Percentiles rank a stretch among this genome's conserved stretches.
Evolutionary conservation across 2,113 vertebrate genomes (phyloP).

Genomic region (Stictonetta naevosa): DNA sequence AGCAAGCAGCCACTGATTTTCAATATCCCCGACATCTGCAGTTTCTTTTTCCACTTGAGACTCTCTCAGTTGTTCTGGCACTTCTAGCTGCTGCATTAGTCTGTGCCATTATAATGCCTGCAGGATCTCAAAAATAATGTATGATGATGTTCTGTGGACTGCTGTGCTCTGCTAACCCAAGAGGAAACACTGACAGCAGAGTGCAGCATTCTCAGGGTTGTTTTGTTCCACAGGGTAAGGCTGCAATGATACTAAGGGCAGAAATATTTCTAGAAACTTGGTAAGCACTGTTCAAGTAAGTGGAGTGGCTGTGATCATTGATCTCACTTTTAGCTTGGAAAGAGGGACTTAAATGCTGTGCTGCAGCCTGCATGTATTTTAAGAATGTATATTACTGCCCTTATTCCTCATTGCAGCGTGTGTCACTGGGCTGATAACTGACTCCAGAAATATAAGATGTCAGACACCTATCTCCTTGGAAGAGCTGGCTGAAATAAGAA

Average conservation of each 20-base stretch:
- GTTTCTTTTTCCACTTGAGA: slow-evolving; percentile 55
- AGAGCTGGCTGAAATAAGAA: not conserved
- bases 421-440: not conserved
- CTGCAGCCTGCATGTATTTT: not conserved
- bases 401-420: not conserved
- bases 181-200: slow-evolving; percentile 20
- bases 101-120: slow-evolving; percentile 37
- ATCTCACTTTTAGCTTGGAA: not conserved
- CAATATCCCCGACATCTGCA: not conserved
- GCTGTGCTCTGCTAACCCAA: slow-evolving; percentile 26
- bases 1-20: slow-evolving; percentile 15
- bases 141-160: slow-evolving; percentile 32
- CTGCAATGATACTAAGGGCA: not conserved
- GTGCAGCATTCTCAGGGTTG: not conserved
- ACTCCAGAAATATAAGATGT: not conserved
- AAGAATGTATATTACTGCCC: not conserved
- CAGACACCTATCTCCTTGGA: not conserved
- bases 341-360: not conserved
- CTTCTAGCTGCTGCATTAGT: slow-evolving; percentile 54
- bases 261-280: slow-evolving; percentile 20
- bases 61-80: not conserved
- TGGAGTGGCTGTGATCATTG: not conserved
- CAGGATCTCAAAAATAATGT: slow-evolving; percentile 50
- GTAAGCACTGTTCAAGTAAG: not conserved
- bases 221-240: not conserved